Conservation (phyloP, 2,797 vertebrate species). For the Leptatherina wallacei region DNA sequence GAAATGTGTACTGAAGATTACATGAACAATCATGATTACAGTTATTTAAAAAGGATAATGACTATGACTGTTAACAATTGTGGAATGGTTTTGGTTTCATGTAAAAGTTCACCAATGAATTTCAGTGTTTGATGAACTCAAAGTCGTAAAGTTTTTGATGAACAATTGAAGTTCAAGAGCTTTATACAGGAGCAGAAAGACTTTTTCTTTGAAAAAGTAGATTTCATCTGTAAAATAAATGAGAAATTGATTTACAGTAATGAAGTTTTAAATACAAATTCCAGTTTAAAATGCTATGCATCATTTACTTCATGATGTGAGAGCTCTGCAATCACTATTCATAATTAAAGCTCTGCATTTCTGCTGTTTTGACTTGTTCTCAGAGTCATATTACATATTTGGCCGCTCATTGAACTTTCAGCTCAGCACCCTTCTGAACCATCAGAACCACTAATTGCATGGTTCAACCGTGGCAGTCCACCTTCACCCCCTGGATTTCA, state of each 20-base stretch:
- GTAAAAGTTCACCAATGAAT: too few species aligned
- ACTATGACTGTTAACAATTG: too few species aligned
- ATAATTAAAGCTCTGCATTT: constrained; percentile 2
- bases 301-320: neutral
- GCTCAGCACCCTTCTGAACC: constrained; percentile 53
- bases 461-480: constrained; percentile 34
- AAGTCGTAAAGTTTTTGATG: neutral
- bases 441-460: constrained; percentile 69
- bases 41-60: too few species aligned
- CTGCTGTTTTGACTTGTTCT: neutral
- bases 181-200: neutral
- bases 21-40: too few species aligned
- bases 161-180: neutral
- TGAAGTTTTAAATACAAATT: constrained; percentile 3
- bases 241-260: neutral
- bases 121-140: too few species aligned
- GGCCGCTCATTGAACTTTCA: constrained; percentile 48
- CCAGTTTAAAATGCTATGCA: neutral
- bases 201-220: neutral
- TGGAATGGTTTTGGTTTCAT: too few species aligned
- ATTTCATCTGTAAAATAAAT: neutral
- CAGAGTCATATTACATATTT: constrained; percentile 19
- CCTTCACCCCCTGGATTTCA: constrained; percentile 43
- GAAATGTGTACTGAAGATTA: too few species aligned
- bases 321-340: neutral